Evolutionary conservation across 2,888 invertebrate genomes (phyloP).

Genomic region (Drosophila macrospina): DNA sequence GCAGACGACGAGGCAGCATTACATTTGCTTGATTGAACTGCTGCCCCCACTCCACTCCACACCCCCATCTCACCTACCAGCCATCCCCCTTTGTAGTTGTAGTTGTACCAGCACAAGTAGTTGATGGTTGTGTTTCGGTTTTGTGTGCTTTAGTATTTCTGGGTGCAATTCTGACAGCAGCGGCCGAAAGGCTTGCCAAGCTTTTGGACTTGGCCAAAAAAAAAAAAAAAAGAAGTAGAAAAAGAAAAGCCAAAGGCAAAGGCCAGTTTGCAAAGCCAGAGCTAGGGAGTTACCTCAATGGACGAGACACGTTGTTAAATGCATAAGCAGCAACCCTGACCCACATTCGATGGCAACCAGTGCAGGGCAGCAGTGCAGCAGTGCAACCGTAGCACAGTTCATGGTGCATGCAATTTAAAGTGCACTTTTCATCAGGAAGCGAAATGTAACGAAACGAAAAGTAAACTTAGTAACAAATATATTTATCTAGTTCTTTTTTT

Average conservation of each 20-base stretch:
- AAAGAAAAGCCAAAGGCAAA: too few relatives aligned
- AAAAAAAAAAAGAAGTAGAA: too few relatives aligned
- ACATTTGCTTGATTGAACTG: constrained; percentile 78
- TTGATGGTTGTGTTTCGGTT: constrained; percentile 5
- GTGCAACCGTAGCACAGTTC: constrained; percentile 45
- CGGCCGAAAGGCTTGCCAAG: constrained; percentile 32
- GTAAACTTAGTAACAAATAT: constrained; percentile 50
- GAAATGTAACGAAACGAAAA: constrained; percentile 43
- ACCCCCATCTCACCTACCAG: neutral
- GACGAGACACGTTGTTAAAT: constrained; percentile 56
- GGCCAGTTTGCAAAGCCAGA: constrained; percentile 27
- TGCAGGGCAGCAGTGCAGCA: neutral
- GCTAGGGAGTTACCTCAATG: constrained; percentile 46
- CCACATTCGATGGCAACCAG: constrained; percentile 42
- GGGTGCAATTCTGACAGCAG: constrained; percentile 28
- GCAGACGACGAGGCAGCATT: constrained; percentile 65
- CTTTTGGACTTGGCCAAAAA: constrained; percentile 35
- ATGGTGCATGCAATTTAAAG: constrained; percentile 59
- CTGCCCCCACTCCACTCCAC: neutral
- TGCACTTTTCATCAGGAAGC: constrained; percentile 56
- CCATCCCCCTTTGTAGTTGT: constrained; percentile 1
- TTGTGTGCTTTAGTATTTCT: constrained; percentile 32
- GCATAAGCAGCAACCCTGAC: constrained; percentile 67
- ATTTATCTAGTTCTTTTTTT: constrained; percentile 39
- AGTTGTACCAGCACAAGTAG: neutral